Evolutionary conservation across 2,797 vertebrate species (phyloP).

Genomic region (Pangasius sanitwongsei): DNA sequence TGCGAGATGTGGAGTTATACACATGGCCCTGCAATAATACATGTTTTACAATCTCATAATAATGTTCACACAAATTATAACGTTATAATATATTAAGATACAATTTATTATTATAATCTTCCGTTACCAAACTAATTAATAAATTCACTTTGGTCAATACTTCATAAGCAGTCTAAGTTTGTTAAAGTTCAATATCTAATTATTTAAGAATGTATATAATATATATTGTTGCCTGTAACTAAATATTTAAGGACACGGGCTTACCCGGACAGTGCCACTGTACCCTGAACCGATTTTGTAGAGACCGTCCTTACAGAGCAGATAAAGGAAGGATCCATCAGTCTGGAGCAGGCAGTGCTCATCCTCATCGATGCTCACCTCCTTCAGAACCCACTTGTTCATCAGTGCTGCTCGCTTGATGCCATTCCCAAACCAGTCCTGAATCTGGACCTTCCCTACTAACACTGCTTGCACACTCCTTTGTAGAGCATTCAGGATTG

Average conservation of each 20-base stretch:
- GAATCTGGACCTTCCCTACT: slow-evolving; percentile 98
- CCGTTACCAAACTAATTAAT: not conserved
- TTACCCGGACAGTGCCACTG: slow-evolving; percentile 94
- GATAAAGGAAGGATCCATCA: slow-evolving; percentile 96
- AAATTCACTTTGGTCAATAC: too few relatives aligned
- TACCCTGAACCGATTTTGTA: slow-evolving; percentile 99
- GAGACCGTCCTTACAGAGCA: slow-evolving; percentile 97
- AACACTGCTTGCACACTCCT: slow-evolving; percentile 97
- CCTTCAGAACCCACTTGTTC: slow-evolving; percentile 97
- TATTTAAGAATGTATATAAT: not conserved
- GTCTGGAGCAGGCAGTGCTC: slow-evolving; percentile 96
- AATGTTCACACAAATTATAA: not conserved
- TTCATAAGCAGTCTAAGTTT: not conserved
- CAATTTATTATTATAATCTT: not conserved
- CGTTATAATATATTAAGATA: not conserved
- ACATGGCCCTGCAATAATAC: slow-evolving; percentile 88
- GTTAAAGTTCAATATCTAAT: not conserved
- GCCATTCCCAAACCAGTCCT: slow-evolving; percentile 98
- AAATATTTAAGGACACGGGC: slow-evolving; percentile 1
- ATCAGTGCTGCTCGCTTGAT: slow-evolving; percentile 97
- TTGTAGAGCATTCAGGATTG: slow-evolving; percentile 94
- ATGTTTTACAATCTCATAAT: slow-evolving; percentile 29
- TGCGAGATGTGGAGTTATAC: slow-evolving; percentile 97
- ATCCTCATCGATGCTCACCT: slow-evolving; percentile 92
- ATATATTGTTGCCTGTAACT: not conserved